Base-by-base conservation (phyloP, 2,888 invertebrate species). In the Heliconius hortense region DNA sequence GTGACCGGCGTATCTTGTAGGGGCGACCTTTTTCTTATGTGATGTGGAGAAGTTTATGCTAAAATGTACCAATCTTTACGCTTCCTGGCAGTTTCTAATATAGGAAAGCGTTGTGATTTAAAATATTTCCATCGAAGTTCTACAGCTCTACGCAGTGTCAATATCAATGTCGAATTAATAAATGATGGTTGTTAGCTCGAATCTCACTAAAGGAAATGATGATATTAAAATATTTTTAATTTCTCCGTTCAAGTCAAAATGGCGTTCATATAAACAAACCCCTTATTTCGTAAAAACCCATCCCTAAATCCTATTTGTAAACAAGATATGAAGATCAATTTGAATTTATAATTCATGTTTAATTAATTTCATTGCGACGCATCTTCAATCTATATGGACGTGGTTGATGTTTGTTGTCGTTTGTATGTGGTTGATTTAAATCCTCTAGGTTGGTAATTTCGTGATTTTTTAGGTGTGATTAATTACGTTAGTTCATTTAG, bases 1-100 rank as follows among this genome's bases (percentile, higher is more conserved):
- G 91, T 91, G 91, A 88, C 83, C 84, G 78, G 89, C 86, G 84
- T 91, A 76, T 72, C 24, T 73, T 69, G 73, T 70, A 63, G 35
- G 63, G 68, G 67, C 53, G 78, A 78, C 76, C 80, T 73, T 79
- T 79, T 75, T 73, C 75, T 35, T 64, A 39, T 64, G n/a, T 64
- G 64, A 68, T 31, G 53, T 53, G 53, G 53, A 68, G 28, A 21
- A 53, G 24, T 53, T 68, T 31, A 68, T 68, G 68, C 68, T n/a
- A n/a, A 68, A 68, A 68, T 68, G 68, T 21, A 53, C 53, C 53
- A 53, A 53, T 15, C 26, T 21, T 21, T 21, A 26, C 2, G 21
- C 3, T 48, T 67, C 15, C 21, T 68, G 18, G 13, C 5, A 11
- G 2, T 26, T n/a, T 28, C 3, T 26, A 7, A 10, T 67, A 26